Evolutionary conservation across 2,797 vertebrate genomes (phyloP), one percentile per base, ranked within the genome.

Genomic region (Apogon hyalosoma): DNA sequence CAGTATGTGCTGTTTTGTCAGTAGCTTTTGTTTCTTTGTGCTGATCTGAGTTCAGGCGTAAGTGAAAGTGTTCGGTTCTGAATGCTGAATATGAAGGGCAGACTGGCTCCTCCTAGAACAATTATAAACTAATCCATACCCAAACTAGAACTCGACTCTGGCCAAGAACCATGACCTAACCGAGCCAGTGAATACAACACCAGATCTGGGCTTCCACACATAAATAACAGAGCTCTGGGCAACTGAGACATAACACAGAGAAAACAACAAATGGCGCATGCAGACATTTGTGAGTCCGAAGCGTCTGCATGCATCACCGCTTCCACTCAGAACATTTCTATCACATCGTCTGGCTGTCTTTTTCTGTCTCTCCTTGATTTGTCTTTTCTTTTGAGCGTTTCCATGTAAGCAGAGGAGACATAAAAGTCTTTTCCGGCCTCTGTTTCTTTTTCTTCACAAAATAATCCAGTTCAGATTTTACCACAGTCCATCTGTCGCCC

Each of bases 351-450:
- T 45, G 3, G 54, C 63, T 73, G 15, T 59, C 57, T 68, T 40
- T 77, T 42, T 69, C 63, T 31, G 42, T 66, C 58, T 36, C 55
- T 67, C 59, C 75, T 65, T 67, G 63, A 63, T 74, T 72, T 59
- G 63, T 66, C 53, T 47, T 31, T 68, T 49, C 69, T 80, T 67
- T 59, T 21, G 24, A 73, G 79, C 68, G 73, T 89, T 88, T 88
- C 83, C 66, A 77, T 75, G 81, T 85, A 84, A 63, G 82, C 40
- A 11, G 47, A 73, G 74, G 67, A 86, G 88, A 92, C 86, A 79
- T 92, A 88, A 91, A 88, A 84, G 86, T 89, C 85, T 83, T 90
- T 91, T 90, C 90, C 81, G 54, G 80, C 78, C 59, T 67, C 24
- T 28, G 2, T 28, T 28, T 28, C 24, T 28, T 28, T 28, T 28